A percentile compares a stretch with the other conserved stretches of the same genome.
Evolutionary conservation across 2,797 vertebrate genomes (phyloP).

Genomic region (Sebastiscus albofasciatus): DNA sequence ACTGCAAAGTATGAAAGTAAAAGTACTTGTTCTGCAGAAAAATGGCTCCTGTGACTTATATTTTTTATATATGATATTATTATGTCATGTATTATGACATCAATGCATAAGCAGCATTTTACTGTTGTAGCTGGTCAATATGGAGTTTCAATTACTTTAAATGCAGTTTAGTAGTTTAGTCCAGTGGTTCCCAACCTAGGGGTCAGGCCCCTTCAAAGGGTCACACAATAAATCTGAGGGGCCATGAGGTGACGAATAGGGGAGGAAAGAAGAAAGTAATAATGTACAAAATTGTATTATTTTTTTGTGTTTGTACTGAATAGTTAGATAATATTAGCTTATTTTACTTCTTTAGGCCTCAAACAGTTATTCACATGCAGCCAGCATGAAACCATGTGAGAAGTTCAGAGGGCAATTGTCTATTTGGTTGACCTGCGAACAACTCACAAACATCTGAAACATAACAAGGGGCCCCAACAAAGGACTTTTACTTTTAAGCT

Average conservation of each 20-base stretch:
- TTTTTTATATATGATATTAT: not conserved
- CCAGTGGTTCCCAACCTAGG: not conserved
- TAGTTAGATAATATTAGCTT: not conserved
- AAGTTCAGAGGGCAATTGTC: not conserved
- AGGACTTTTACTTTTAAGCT: not conserved
- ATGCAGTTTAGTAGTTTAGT: not conserved
- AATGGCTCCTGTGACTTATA: not conserved
- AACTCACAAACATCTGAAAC: no score
- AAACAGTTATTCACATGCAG: not conserved
- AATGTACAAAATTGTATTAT: not conserved
- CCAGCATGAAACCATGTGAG: not conserved
- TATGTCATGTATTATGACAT: not conserved
- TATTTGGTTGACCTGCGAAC: no score
- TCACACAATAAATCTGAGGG: not conserved
- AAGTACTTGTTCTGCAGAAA: not conserved
- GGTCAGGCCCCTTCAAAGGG: not conserved
- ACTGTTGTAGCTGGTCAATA: no score
- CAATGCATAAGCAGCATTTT: not conserved
- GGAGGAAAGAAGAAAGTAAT: not conserved
- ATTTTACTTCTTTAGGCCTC: not conserved
- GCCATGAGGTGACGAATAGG: not conserved
- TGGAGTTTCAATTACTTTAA: not conserved
- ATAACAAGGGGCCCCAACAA: no score
- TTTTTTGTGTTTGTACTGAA: not conserved
- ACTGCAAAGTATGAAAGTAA: not conserved